Conservation (phyloP, 1,140 invertebrate species). For the Bombus pascuorum region DNA sequence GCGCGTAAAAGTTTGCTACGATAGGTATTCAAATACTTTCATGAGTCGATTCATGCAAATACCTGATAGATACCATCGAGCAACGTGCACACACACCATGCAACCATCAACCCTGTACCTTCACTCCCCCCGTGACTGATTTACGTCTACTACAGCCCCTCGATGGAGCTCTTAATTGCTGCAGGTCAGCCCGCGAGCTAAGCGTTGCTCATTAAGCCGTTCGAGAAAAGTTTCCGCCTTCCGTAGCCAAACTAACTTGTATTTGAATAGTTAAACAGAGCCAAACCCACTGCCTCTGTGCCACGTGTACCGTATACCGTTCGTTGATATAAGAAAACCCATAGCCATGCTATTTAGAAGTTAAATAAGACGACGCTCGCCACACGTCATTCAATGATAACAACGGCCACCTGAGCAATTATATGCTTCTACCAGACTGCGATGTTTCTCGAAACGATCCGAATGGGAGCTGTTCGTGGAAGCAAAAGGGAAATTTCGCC, state of each 20-base stretch:
- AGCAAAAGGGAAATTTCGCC: too few species aligned
- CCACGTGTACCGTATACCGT: not conserved
- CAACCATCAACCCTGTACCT: not conserved
- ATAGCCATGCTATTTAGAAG: not conserved
- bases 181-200: conserved; percentile 54
- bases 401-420: conserved; percentile 15
- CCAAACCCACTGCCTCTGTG: not conserved
- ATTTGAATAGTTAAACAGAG: conserved; percentile 34
- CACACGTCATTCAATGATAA: not conserved
- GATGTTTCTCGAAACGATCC: not conserved
- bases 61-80: not conserved
- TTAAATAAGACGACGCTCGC: conserved; percentile 27
- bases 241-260: conserved; percentile 46
- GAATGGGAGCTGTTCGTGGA: not conserved
- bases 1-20: too few species aligned
- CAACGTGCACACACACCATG: not conserved
- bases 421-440: not conserved
- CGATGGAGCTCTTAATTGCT: conserved; percentile 62
- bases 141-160: conserved; percentile 46
- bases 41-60: too few species aligned
- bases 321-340: conserved; percentile 25
- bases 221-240: conserved; percentile 56
- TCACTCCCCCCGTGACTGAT: conserved; percentile 28
- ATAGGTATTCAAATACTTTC: too few species aligned
- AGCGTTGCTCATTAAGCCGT: conserved; percentile 64